Evolutionary conservation across 2,888 invertebrate genomes (phyloP), one percentile per base, ranked within the genome.

Genomic region (Scaptomyza flava): DNA sequence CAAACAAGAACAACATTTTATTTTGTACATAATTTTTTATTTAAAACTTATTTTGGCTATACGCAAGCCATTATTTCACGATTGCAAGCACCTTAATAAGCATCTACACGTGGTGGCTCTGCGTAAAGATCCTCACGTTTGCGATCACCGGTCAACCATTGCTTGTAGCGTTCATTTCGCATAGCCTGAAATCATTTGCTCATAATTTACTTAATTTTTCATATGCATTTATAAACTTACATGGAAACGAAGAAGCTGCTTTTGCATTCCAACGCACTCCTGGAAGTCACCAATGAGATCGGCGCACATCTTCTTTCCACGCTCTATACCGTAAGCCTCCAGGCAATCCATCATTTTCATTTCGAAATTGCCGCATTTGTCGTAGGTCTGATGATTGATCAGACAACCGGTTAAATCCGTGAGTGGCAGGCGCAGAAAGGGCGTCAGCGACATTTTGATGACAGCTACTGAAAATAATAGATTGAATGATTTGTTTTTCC

Each of bases 271-370:
- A 14, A 93, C 91, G 79, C 97, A 97, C 91, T 97, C 97, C 65
- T 93, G 93, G 80, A 94, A 95, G 91, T 97, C 96, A 0, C 93
- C 92, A 60, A 95, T 93, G 7, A 96, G 90, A 54, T 93, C 90
- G 5, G 91, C 87, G 89, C 97, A 97, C 88, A 95, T 94, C n/a
- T 85, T 86, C 36, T 92, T 79, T 0, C 95, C 96, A 42, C 93
- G 93, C n/a, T 94, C 94, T 9, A 94, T 80, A 1, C 97, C 97
- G 76, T 97, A 96, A 3, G 96, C 97, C 87, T 97, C 96, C 50
- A 96, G 87, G 84, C 97, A 97, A 75, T 97, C 96, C 92, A 96
- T 94, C 85, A 94, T 94, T 33, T 94, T 93, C 89, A 95, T 92
- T 92, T 97, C 96, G 77, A 95, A 92, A 62, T 93, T 93, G 36